A percentile compares a stretch with the other conserved stretches of the same genome.
Evolutionary conservation across 2,797 vertebrate genomes (phyloP).

Genomic region (Sandelia bainsii): DNA sequence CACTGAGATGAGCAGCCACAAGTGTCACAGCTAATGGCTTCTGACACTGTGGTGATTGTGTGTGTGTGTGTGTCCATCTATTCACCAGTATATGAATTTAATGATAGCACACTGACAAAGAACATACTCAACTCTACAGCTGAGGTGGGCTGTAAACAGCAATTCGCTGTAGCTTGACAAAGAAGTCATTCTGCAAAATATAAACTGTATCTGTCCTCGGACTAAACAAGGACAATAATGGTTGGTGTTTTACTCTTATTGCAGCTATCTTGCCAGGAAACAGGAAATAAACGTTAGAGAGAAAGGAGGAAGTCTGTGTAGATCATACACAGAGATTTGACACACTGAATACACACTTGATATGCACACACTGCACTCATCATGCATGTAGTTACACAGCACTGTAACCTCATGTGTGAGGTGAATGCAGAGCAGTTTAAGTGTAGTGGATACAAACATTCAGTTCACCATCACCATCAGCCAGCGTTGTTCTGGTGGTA

Average conservation of each 20-base stretch:
- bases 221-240: not conserved
- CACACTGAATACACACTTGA: conserved; percentile 9
- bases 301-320: conserved; percentile 61
- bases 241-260: conserved; percentile 34
- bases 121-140: not conserved
- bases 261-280: conserved; percentile 32
- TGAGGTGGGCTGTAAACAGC: not conserved
- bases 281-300: conserved; percentile 63
- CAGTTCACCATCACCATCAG: not conserved
- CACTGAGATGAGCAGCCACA: conserved; percentile 29
- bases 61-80: conserved; percentile 11
- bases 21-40: conserved; percentile 42
- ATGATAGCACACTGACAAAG: conserved; percentile 22
- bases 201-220: conserved; percentile 4
- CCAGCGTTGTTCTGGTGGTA: not conserved
- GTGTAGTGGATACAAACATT: no score
- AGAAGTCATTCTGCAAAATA: not conserved
- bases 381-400: not conserved
- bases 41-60: conserved; percentile 3
- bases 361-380: not conserved
- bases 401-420: no score
- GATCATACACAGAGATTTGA: conserved; percentile 53
- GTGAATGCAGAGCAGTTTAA: not conserved
- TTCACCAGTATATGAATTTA: conserved; percentile 23
- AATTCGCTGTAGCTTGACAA: conserved; percentile 26